Base-by-base conservation (phyloP, 2,113 vertebrate species). In the Eolophus roseicapilla region DNA sequence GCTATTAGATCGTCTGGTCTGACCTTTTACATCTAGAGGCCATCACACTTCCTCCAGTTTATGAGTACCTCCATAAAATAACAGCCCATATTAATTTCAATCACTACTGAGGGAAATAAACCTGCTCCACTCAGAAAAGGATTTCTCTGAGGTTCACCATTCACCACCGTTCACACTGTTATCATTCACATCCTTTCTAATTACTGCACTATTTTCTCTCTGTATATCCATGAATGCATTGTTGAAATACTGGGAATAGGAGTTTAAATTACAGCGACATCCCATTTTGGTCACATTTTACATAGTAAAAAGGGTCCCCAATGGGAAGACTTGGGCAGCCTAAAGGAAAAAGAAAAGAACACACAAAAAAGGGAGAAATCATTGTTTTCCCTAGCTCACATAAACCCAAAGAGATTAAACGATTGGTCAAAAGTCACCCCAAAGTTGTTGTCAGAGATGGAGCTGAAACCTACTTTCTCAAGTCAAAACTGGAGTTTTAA, bases 1-100 rank as follows among this genome's bases (percentile, higher is more conserved):
- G 43, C 83, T 64, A 91, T 93, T 94, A 91, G 92, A 79, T 84
- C 57, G 39, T 93, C 82, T 86, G 39, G n/a, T 96, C 74, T 94
- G 95, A 96, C 95, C 93, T 95, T 93, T 91, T 91, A 86, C 65
- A 77, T 89, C 81, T 63, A 82, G 59, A 82, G 86, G 95, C 88
- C 96, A 91, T 81, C 92, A 59, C 71, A 80, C 65, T 95, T 93
- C 70, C 86, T 95, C 90, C 91, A 92, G 77, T 95, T 96, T 95
- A 94, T 0, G 39, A 95, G 81, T 43, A 70, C 83, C 74, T 93
- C 86, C 68, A 85, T 95, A 95, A 94, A 96, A 65, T 93, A 95
- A 82, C 69, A 93, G 92, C 74, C 77, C 33, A 24, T 91, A 95
- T 95, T 95, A 82, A 96, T 93, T 94, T 93, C 86, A 87, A 28